Base-by-base conservation (phyloP, 2,797 vertebrate species). In the Pangasius macronema region DNA sequence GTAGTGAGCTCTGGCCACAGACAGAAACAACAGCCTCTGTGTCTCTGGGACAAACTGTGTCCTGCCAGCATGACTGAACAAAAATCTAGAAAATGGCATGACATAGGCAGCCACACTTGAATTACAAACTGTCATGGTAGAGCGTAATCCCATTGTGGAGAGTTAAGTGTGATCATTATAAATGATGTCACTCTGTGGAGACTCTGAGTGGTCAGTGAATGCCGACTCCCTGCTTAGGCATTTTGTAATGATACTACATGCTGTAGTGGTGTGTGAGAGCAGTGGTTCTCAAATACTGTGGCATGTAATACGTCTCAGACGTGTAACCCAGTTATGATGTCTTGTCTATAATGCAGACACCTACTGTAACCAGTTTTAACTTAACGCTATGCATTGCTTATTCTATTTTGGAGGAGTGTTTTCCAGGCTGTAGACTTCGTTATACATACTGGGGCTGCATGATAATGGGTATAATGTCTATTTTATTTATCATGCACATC, bases 311-410 rank as follows among this genome's bases (percentile, higher is more conserved):
- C 59, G 86, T 88, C 84, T 93, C 83, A 83, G 82, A 92, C 91
- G 87, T 61, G 30, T 63, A 55, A 57, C 8, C 76, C 30, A 79
- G 51, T 57, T 57, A 39, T 76, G 72, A 63, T 77, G 70, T 24
- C 33, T 30, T 33, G 18, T 80, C 76, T 59, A 5, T 83, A 49
- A 67, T 20, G 85, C 88, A 88, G 88, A 90, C 86, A 88, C 92
- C 91, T 93, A 91, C 91, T 93, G 39, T 68, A 90, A 65, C 93
- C 93, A 90, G 39, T 94, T 93, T 93, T 92, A 83, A 82, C 89
- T 91, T 88, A 91, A 86, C 90, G 89, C 73, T 87, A 88, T 88
- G 61, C 63, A 42, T 82, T 89, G 90, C 91, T 94, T 94, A 46
- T 85, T 93, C 90, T 93, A 91, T 94, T 94, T 55, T 55, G 7